Percentiles rank a stretch among this genome's conserved stretches.
Evolutionary conservation across 2,888 invertebrate species (phyloP).

Genomic region (Stenodema calcarata): DNA sequence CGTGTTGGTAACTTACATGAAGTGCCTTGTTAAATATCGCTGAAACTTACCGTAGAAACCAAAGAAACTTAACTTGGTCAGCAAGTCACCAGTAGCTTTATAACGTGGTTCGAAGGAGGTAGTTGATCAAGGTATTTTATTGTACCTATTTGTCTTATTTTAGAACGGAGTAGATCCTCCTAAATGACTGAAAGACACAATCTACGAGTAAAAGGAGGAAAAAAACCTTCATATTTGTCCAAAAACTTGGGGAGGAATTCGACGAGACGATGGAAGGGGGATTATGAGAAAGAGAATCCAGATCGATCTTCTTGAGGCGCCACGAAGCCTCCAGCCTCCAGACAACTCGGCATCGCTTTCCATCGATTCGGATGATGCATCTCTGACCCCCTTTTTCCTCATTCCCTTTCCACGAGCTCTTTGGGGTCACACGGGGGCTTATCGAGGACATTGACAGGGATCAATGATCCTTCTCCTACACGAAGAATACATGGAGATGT

Average conservation of each 20-base stretch:
- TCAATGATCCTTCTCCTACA: background rate
- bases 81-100: no score
- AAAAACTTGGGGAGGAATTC: background rate
- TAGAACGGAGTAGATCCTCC: background rate
- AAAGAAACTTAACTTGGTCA: no score
- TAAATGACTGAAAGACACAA: background rate
- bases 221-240: background rate
- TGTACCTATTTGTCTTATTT: no score
- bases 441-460: background rate
- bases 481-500: no score
- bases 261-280: background rate
- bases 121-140: no score
- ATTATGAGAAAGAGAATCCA: conserved; percentile 3
- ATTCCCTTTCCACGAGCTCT: background rate
- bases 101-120: no score
- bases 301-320: conserved; percentile 32
- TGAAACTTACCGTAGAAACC: no score
- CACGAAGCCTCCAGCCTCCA: conserved; percentile 32
- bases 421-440: background rate
- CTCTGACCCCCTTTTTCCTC: conserved; percentile 12
- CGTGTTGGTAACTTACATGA: no score
- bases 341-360: conserved; percentile 24
- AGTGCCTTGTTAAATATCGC: no score
- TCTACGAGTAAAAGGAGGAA: no score
- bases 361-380: conserved; percentile 33